Conservation (phyloP, 2,113 vertebrate genomes). For the Leptobrachium ailaonicum region DNA sequence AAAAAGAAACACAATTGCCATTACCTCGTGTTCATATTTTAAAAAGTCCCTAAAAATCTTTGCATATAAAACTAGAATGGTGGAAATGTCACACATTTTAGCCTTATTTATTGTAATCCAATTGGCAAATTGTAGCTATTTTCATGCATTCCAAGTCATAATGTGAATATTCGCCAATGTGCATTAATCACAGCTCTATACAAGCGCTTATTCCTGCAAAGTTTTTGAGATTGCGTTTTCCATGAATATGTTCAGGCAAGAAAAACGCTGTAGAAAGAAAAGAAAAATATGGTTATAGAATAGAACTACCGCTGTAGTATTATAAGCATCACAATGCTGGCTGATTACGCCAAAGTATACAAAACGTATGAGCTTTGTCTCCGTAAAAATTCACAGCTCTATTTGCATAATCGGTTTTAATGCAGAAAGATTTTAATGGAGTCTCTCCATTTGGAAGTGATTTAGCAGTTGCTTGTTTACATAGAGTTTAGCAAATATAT, state of each 20-base stretch:
- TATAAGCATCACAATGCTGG: conserved; percentile 14
- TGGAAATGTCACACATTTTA: conserved; percentile 20
- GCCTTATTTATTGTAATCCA: conserved; percentile 35
- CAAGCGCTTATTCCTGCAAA: conserved; percentile 22
- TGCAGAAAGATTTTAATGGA: no score
- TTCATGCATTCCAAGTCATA: conserved; percentile 27
- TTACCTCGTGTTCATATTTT: no score
- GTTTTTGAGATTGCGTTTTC: conserved; percentile 24
- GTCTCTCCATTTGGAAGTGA: no score
- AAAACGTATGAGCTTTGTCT: neutral
- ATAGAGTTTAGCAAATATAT: no score
- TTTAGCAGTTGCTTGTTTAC: no score
- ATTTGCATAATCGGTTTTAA: no score
- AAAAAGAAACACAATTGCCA: no score
- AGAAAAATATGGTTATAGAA: neutral
- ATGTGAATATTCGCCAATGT: conserved; percentile 40
- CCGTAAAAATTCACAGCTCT: no score
- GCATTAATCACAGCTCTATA: conserved; percentile 38
- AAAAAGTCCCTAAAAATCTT: no score
- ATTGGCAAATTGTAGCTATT: conserved; percentile 25
- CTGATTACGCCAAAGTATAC: conserved; percentile 12
- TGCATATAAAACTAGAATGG: conserved; percentile 15
- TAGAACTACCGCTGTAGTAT: conserved; percentile 8
- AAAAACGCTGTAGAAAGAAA: conserved; percentile 5
- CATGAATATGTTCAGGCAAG: conserved; percentile 6